Conservation (phyloP, 2,797 vertebrate species). For the Prunella strophiata region DNA sequence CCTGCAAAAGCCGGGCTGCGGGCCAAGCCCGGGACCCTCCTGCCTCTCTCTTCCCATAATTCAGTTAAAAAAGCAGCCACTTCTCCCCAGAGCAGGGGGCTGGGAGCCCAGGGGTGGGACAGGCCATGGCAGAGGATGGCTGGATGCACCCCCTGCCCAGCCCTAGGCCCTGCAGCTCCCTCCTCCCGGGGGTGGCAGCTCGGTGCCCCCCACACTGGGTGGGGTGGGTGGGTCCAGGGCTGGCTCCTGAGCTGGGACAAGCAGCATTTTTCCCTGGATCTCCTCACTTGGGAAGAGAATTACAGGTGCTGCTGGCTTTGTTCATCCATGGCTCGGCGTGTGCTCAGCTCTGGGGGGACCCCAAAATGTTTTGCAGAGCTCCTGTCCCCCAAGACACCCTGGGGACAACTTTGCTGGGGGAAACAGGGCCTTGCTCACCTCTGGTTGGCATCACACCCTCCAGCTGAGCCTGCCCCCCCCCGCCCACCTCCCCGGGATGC, state of each 20-base stretch:
- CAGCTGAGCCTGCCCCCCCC: background rate
- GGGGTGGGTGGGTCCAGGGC: background rate
- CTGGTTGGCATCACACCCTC: background rate
- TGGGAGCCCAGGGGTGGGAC: background rate
- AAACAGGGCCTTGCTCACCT: background rate
- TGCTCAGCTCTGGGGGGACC: background rate
- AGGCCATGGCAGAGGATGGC: background rate
- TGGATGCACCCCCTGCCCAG: background rate
- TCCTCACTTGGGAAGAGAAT: background rate
- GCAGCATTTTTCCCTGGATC: background rate
- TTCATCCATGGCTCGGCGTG: slow-evolving; percentile 8
- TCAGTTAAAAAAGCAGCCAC: background rate
- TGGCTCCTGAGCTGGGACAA: background rate
- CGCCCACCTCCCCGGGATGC: background rate
- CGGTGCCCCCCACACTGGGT: background rate
- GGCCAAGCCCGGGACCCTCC: background rate
- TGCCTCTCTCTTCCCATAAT: background rate
- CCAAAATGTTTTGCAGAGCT: background rate
- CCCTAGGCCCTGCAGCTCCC: background rate
- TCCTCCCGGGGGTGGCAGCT: background rate
- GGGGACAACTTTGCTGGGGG: background rate
- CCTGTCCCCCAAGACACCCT: background rate
- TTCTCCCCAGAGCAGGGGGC: background rate
- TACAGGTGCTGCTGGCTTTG: background rate
- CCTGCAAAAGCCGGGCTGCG: background rate